Base-by-base conservation (phyloP, 2,888 invertebrate species). In the Eupithecia exiguata region DNA sequence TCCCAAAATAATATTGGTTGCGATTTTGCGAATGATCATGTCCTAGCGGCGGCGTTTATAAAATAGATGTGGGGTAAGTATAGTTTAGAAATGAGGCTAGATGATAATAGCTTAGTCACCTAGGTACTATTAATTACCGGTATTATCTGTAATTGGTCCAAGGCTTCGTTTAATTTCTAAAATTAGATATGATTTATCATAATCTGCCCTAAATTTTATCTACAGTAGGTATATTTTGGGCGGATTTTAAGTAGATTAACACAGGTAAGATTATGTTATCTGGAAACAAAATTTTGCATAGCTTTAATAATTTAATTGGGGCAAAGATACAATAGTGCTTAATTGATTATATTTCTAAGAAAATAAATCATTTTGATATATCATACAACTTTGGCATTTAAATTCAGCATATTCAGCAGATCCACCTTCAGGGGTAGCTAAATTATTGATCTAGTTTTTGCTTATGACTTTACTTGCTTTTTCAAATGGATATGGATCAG, bases 1-100 rank as follows among this genome's bases (percentile, higher is more conserved):
- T 10, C 49, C 10, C 10, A 53, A 53, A n/a, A 53, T 53, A 53
- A 21, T 53, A 53, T 53, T 21, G 49, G 0, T 9, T 49, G 10
- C 21, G 49, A n/a, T 21, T 0, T 9, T 49, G 10, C 21, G 49
- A n/a, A 53, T 10, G 21, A 53, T 53, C 21, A 10, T 53, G 21
- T 53, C 49, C 49, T 49, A 49, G 49, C 49, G 49, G 49, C 49
- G 49, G 49, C n/a, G 21, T 53, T 21, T 21, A 53, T 49, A 53
- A 21, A 49, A 53, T 21, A 53, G 21, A 9, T 21, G n/a, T 10
- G 14, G 14, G 12, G 58, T 49, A 21, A 21, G 5, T 58, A 58
- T 25, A 25, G 25, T 58, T 25, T 5, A 25, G 25, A 58, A 12
- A 58, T 25, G 25, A 14, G 58, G 25, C 58, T 21, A 25, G 12